Conservation (phyloP, 2,113 vertebrate genomes). For the Jacana jacana region DNA sequence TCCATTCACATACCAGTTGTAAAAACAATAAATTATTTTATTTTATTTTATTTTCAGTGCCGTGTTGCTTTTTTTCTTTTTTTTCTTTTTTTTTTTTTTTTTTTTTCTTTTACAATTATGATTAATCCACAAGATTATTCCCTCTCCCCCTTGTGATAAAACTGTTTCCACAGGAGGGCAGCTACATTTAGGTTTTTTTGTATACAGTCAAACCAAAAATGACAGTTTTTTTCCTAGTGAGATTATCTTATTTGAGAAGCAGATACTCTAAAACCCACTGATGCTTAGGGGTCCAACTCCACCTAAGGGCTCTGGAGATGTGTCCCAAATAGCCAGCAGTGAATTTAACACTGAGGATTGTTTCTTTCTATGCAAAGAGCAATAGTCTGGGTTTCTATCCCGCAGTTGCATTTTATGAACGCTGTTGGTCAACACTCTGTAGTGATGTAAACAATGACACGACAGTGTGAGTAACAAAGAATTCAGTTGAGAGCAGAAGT, state of each 20-base stretch:
- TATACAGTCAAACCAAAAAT: background rate
- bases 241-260: background rate
- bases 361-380: background rate
- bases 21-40: constrained; percentile 99
- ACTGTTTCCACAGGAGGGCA: constrained; percentile 78
- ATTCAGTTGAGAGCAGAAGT: background rate
- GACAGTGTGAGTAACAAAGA: background rate
- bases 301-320: background rate
- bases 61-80: constrained; percentile 74
- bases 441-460: constrained; percentile 19
- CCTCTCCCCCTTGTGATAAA: constrained; percentile 68
- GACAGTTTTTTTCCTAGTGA: background rate
- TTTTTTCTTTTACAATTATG: constrained; percentile 72
- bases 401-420: background rate
- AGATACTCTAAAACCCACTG: background rate
- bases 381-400: background rate
- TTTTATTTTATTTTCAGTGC: constrained; percentile 93
- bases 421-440: background rate
- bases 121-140: constrained; percentile 63
- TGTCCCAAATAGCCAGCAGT: background rate
- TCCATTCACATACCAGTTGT: constrained; percentile 91
- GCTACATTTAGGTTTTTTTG: constrained; percentile 3
- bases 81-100: constrained; percentile 74
- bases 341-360: background rate
- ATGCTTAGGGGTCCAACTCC: background rate